Evolutionary conservation across 37 sponge, comb jelly and placozoan species (phyloP), one percentile per base, ranked within the genome.

Genomic region (Spongilla lacustris): DNA sequence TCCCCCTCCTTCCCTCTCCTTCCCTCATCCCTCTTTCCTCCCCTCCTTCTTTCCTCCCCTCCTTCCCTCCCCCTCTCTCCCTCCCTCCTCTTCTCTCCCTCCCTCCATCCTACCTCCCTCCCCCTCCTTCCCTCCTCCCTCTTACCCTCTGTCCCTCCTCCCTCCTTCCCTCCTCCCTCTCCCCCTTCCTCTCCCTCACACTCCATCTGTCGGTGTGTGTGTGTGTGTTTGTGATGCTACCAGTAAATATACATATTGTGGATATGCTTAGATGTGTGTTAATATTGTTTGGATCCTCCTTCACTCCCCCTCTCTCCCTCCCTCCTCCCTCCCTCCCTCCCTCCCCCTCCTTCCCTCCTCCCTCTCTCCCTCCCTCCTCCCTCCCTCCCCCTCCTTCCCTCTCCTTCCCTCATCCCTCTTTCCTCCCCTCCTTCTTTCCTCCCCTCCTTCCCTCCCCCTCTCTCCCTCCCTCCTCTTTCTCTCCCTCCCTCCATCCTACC

Each of bases 31-130:
- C 38, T 91, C 84, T 76, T 87, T 91, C 33, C 38, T 48, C 75
- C 81, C 91, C 19, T 87, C 85, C 23, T 94, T 91, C 79, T 94
- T 91, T 91, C 89, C 87, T 36, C 80, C 94, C 17, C 91, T 94
- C 11, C 85, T 94, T 13, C n/a, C 78, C 48, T 8, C 71, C 8
- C 71, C 2, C 71, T 8, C 4, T 69, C 71, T 8, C 71, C 8
- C 71, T 69, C 71, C 28, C 71, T 69, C 71, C 28, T 28, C 28
- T 28, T 69, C 9, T 69, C 28, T 9, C 28, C 9, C 28, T 9
- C 28, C 4, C 8, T 9, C 28, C 71, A 2, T 9, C 28, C 71
- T 8, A 3, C 28, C 71, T 10, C 28, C 71, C 28, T 28, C 28
- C 71, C 28, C 4, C 8, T 9, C 28, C 71, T 8, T 9, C 28